phyloP scores from a whole-genome alignment of 2,113 vertebrate species.

The Mellivora capensis region DNA sequence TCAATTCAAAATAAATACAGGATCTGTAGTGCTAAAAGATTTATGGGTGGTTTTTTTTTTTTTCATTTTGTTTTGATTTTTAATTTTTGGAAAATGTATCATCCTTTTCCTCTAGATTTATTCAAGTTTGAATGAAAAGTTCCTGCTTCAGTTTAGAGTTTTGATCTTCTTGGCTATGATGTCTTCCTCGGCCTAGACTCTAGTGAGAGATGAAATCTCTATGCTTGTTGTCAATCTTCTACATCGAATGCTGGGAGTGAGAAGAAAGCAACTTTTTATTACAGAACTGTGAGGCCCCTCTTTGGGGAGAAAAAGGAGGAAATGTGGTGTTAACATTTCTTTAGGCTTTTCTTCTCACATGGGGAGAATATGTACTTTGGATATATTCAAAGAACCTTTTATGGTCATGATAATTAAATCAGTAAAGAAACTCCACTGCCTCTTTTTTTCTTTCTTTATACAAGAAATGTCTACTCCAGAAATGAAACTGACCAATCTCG shows the following conservation, averaged over 20 bases:
- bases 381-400: background rate
- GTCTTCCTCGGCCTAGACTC: background rate
- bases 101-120: background rate
- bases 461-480: background rate
- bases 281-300: background rate
- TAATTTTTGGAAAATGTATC: background rate
- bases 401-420: background rate
- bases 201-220: conserved; percentile 21
- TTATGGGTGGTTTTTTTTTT: background rate
- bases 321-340: background rate
- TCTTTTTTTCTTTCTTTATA: background rate
- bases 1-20: conserved; percentile 7
- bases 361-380: background rate
- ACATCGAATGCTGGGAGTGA: conserved; percentile 4
- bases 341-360: background rate
- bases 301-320: background rate
- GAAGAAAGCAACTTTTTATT: background rate
- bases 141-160: background rate
- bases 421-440: accelerated
- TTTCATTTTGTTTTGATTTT: conserved; percentile 23
- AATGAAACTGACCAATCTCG: background rate
- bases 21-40: background rate
- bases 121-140: conserved; percentile 8
- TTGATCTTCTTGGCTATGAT: conserved; percentile 24
- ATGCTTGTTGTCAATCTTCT: background rate